These are phyloP conservation scores for Ophiothrix spiculata DNA, from an alignment of 35 echinoderm and acorn worm species.

Conservation along the genomic window DNA sequence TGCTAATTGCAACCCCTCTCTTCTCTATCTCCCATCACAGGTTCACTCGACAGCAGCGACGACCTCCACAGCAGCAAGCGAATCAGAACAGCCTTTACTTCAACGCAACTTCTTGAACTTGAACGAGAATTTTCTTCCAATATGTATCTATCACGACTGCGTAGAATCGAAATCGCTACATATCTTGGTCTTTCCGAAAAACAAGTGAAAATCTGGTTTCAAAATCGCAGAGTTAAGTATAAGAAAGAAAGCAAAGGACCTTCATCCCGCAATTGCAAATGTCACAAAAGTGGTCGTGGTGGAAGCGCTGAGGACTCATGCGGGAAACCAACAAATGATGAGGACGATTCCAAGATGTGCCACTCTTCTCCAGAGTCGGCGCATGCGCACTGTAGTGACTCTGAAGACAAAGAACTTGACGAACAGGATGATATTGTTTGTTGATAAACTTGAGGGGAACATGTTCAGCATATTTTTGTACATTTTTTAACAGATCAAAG, in stretches of 20 bases:
- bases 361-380: neutral
- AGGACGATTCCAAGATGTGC: neutral
- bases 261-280: slow-evolving; percentile 76
- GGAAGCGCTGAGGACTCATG: neutral
- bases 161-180: slow-evolving; percentile 97
- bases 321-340: neutral
- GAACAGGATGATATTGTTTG: neutral
- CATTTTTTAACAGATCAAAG: neutral
- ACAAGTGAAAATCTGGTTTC: slow-evolving; percentile 99
- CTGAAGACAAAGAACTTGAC: neutral
- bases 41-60: slow-evolving; percentile 6
- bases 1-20: no score
- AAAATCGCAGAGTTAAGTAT: slow-evolving; percentile 93
- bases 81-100: slow-evolving; percentile 90
- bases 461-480: no score
- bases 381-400: slow-evolving; percentile 14
- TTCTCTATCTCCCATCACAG: no score
- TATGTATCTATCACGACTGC: slow-evolving; percentile 92
- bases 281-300: slow-evolving; percentile 40
- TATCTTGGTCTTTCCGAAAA: slow-evolving; percentile 92
- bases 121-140: slow-evolving; percentile 84
- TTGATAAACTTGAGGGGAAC: neutral
- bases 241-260: slow-evolving; percentile 89
- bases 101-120: slow-evolving; percentile 81
- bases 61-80: slow-evolving; percentile 77